phyloP scores from a whole-genome alignment of 1,140 invertebrate genomes.

The Pomacea maculata region DNA sequence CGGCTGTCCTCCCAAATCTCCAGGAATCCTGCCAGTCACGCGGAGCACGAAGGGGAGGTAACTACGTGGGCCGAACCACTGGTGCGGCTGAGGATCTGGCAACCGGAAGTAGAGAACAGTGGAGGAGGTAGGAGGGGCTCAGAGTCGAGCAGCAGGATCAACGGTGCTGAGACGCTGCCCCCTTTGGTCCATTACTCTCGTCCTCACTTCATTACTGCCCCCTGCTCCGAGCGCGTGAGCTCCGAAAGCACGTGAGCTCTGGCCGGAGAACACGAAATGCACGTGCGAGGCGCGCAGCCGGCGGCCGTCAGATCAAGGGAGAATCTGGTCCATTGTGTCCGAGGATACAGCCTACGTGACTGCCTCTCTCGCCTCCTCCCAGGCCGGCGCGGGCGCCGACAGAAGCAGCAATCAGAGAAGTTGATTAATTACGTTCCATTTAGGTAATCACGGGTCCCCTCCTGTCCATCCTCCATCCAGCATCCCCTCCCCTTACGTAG shows the following conservation, averaged over 20 bases:
- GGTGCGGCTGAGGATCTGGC: not conserved
- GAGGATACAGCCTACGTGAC: constrained; percentile 16
- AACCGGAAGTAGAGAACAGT: not conserved
- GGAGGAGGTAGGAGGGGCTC: not conserved
- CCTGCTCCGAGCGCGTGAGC: constrained; percentile 10
- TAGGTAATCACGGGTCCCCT: constrained; percentile 18
- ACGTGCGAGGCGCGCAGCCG: constrained; percentile 15
- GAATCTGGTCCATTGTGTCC: constrained; percentile 8
- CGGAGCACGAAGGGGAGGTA: not conserved
- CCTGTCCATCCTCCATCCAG: not conserved
- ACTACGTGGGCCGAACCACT: not conserved
- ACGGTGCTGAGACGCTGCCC: too few species aligned
- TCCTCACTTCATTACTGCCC: constrained; percentile 17
- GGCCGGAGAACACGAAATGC: not conserved
- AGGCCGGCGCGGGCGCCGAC: not conserved
- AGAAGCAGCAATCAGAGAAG: constrained; percentile 13
- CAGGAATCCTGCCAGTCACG: too few species aligned
- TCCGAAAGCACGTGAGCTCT: constrained; percentile 8
- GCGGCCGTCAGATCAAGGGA: not conserved
- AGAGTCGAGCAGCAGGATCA: too few species aligned
- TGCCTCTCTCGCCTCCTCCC: not conserved
- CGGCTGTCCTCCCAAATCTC: too few species aligned
- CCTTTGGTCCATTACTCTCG: too few species aligned
- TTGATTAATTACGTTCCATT: constrained; percentile 24
- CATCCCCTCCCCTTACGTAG: too few species aligned